A percentile compares a stretch with the other conserved stretches of the same genome.
Evolutionary conservation across 2,888 invertebrate species (phyloP).

Genomic region (Hirtodrosophila alboralis): DNA sequence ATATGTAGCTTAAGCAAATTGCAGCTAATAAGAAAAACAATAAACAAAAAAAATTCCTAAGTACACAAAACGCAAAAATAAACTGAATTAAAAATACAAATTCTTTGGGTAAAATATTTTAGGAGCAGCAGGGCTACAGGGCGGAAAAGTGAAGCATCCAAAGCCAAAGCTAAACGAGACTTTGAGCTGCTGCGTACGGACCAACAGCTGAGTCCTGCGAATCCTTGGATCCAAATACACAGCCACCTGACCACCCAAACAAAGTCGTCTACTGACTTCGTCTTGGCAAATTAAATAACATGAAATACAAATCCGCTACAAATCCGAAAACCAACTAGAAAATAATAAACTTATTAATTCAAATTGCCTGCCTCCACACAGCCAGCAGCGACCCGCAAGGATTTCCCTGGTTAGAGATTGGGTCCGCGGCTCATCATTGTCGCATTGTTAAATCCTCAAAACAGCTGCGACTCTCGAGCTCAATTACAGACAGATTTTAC

Average conservation of each 20-base stretch:
- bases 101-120: conserved; percentile 17
- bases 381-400: conserved; percentile 40
- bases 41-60: conserved; percentile 44
- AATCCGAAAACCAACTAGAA: conserved; percentile 55
- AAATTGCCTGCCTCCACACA: conserved; percentile 43
- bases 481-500: conserved; percentile 58
- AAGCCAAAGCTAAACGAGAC: conserved; percentile 55
- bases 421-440: conserved; percentile 57
- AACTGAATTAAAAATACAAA: conserved; percentile 43
- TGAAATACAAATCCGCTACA: conserved; percentile 68
- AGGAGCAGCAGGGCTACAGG: conserved; percentile 1
- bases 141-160: conserved; percentile 17
- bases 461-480: conserved; percentile 59
- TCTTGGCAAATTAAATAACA: conserved; percentile 65
- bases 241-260: conserved; percentile 12
- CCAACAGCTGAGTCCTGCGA: conserved; percentile 52
- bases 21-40: conserved; percentile 38
- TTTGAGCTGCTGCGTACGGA: conserved; percentile 59
- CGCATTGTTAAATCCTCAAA: conserved; percentile 63
- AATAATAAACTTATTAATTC: conserved; percentile 75
- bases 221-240: conserved; percentile 22
- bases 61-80: conserved; percentile 54
- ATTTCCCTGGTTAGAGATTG: conserved; percentile 5
- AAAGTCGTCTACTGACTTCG: background rate
- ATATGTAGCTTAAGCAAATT: conserved; percentile 61